Base-by-base conservation (phyloP, 2,113 vertebrate genomes). In the Ornithorhynchus anatinus region DNA sequence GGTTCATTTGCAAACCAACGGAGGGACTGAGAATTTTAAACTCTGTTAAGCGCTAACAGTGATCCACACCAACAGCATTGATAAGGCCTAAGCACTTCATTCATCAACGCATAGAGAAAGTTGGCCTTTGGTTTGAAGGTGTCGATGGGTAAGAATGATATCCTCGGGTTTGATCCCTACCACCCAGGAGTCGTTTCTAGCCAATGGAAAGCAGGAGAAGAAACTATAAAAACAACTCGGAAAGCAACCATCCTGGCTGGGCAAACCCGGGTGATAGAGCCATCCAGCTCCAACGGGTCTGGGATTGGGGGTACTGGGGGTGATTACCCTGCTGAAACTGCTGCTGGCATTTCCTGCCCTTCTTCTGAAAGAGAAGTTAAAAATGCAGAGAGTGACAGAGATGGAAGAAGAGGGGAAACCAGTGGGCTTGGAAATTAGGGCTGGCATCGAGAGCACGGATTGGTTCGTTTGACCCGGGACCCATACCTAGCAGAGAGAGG, bases 381-480 rank as follows among this genome's bases (percentile, higher is more conserved):
- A 53, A 61, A n/a, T 23, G 37, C 4, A 33, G 16, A 6, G 20
- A 40, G 53, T 27, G 51, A 52, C 20, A n/a, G 39, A 63, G 35
- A 68, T 59, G 36, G 60, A 3, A n/a, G 51, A 32, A 42, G 20
- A 27, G 15, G 31, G 17, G 37, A 66, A 56, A 60, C 69, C 66
- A 69, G 47, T 36, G 9, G 2, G 36, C 33, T 40, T 77, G 80
- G 73, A 86, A 90, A 87, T 89, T 89, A 81, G 89, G 81, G 93
- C 89, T 84, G 90, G 75, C 58, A 90, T 71, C 76, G 42, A 65
- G 73, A 88, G 78, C 85, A 77, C 65, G 80, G 90, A 91, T 77
- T 38, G 45, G 77, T 93, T 87, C 82, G 67, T 75, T 48, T 84
- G 65, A 74, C 40, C 25, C 50, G 7, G 2, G 5, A 29, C 51